Evolutionary conservation across 2,797 vertebrate species (phyloP), one percentile per base, ranked within the genome.

Genomic region (Molossus molossus): DNA sequence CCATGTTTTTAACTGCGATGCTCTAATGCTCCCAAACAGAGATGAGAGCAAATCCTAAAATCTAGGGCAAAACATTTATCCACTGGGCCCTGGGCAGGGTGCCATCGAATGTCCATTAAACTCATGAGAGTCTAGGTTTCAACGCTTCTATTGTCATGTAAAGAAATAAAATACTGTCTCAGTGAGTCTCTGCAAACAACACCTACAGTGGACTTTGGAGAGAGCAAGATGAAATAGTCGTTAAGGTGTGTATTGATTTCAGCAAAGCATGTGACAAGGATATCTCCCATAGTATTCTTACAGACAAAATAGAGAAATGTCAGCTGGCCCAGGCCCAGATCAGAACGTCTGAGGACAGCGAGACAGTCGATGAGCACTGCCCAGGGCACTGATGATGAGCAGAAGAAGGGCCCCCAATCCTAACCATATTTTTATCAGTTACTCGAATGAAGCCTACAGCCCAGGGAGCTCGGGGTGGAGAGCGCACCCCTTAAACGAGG

Each of bases 121-220:
- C 25, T 91, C 45, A 70, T 55, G 33, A 64, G 45, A 70, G 58
- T 40, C 65, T 75, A 57, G 27, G 20, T 13, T 67, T 60, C 0
- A 1, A 64, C 27, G 13, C 48, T 83, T 86, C 18, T 50, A 77
- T 45, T 65, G 15, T 67, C 55, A 53, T 60, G 33, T 23, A 62
- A 95, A 96, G 64, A 93, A 89, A 95, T 86, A 87, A 97, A 95
- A 86, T 69, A 86, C 18, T 21, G 25, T 29, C 40, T 69, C 27
- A 83, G 29, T 55, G 55, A 76, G 40, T 83, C 53, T 90, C 81
- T 84, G 90, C 83, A 95, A 95, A 91, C 0, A 27, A 82, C 23
- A 92, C n/a, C 79, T 72, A 77, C 70, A 62, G 29, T 83, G 27
- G n/a, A 79, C 67, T 93, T 92, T 60, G 20, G 23, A 87, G 75